phyloP scores from a whole-genome alignment of 2,797 vertebrate genomes.

The Sebastes vulpes region DNA sequence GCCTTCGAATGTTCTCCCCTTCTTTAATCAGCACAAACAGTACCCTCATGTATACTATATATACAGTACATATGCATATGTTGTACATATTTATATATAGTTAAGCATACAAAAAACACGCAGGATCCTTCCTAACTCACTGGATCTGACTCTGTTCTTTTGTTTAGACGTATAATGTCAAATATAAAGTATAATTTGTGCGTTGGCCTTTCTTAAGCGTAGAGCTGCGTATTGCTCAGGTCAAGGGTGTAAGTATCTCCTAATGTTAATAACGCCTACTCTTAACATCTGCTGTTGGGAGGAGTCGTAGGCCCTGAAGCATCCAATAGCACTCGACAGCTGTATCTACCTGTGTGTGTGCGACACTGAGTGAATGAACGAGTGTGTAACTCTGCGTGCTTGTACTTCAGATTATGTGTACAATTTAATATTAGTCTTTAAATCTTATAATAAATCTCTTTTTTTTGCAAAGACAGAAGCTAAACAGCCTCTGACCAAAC shows the following conservation, averaged over 20 bases:
- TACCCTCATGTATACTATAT: slow-evolving; percentile 12
- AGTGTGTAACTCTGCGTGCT: background rate
- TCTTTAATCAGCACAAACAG: slow-evolving; percentile 41
- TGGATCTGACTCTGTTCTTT: background rate
- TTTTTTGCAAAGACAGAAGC: background rate
- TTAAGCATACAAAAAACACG: background rate
- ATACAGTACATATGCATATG: slow-evolving; percentile 15
- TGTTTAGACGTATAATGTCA: slow-evolving; percentile 18
- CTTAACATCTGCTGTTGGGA: slow-evolving; percentile 34
- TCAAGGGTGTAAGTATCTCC: slow-evolving; percentile 50
- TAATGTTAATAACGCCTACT: slow-evolving; percentile 31
- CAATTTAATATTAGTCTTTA: slow-evolving; percentile 26
- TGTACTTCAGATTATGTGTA: slow-evolving; percentile 9
- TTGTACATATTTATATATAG: slow-evolving; percentile 35
- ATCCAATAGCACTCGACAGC: slow-evolving; percentile 29
- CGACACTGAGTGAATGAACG: background rate
- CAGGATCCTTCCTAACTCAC: background rate
- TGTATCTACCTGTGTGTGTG: slow-evolving; percentile 24
- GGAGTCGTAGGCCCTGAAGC: slow-evolving; percentile 36
- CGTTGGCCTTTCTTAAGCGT: background rate
- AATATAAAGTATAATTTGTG: slow-evolving; percentile 2
- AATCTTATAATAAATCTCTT: background rate
- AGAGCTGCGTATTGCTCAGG: slow-evolving; percentile 20
- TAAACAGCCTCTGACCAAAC: background rate
- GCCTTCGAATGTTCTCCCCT: slow-evolving; percentile 11